These are phyloP conservation scores for Notoglanidium macrostoma DNA, from an alignment of 2,797 vertebrate genomes.

Conservation along the genomic window DNA sequence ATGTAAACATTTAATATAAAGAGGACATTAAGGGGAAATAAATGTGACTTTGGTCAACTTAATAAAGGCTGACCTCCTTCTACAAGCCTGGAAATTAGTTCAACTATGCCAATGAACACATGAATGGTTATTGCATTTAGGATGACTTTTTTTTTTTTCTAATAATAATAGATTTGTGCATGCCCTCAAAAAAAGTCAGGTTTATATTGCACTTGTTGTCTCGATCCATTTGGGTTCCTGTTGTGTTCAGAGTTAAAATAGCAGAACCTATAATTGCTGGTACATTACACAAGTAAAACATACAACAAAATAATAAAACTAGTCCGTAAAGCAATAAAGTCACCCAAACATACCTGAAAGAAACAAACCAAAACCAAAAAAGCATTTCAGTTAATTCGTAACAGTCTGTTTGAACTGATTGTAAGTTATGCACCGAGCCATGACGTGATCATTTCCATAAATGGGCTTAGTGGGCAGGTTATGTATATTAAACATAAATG, in stretches of 20 bases:
- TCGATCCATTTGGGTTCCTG: conserved; percentile 51
- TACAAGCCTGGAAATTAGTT: background rate
- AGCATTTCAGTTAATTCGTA: conserved; percentile 16
- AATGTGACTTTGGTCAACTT: background rate
- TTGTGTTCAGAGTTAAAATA: conserved; percentile 47
- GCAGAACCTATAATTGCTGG: conserved; percentile 42
- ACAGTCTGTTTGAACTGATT: conserved; percentile 41
- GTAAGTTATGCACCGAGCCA: background rate
- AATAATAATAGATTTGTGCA: background rate
- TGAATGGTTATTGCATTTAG: conserved; percentile 2
- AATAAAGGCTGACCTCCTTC: background rate
- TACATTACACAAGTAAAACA: conserved; percentile 23
- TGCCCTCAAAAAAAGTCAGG: background rate
- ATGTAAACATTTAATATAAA: background rate
- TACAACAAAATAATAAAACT: conserved; percentile 12
- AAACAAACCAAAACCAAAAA: background rate
- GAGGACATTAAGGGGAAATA: background rate
- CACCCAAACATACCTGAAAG: background rate
- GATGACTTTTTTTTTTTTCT: background rate
- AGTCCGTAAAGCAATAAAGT: conserved; percentile 43
- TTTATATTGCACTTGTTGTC: conserved; percentile 55
- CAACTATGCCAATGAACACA: background rate
- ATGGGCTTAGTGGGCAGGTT: background rate
- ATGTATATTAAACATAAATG: background rate
- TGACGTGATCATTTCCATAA: background rate